These are phyloP conservation scores for Ctenochaetus hawaiiensis DNA, from an alignment of 2,797 vertebrate genomes.

Conservation along the genomic window DNA sequence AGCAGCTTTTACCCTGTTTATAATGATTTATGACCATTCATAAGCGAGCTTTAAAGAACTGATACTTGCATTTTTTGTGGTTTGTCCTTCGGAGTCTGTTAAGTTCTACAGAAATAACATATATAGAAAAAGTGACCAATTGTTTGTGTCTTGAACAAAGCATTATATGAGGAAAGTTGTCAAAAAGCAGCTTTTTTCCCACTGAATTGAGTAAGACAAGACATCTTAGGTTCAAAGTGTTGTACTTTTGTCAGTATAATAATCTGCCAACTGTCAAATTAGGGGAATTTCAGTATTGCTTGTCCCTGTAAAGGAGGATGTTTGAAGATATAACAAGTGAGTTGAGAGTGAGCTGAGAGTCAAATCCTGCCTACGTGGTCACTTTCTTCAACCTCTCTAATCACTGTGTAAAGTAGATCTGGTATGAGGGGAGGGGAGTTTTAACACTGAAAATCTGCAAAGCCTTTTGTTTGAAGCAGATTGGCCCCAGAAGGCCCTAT, in stretches of 20 bases:
- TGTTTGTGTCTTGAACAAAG: slow-evolving; percentile 1
- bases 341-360: not conserved
- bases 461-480: not conserved
- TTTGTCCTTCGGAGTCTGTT: not conserved
- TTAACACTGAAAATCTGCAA: not conserved
- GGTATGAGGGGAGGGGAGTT: not conserved
- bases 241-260: not conserved
- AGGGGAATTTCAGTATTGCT: not conserved
- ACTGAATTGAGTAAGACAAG: not conserved
- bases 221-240: not conserved
- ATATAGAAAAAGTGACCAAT: slow-evolving; percentile 5
- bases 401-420: not conserved
- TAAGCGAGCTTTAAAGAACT: slow-evolving; percentile 14
- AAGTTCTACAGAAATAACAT: not conserved
- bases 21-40: slow-evolving; percentile 15
- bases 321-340: not conserved
- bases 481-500: not conserved
- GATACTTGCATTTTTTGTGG: not conserved
- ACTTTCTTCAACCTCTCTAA: not conserved
- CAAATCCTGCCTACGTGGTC: not conserved
- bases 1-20: slow-evolving; percentile 14
- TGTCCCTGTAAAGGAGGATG: not conserved
- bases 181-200: not conserved
- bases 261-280: not conserved
- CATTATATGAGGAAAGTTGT: not conserved